Evolutionary conservation across 2,113 vertebrate species (phyloP).

Genomic region (Suncus etruscus): DNA sequence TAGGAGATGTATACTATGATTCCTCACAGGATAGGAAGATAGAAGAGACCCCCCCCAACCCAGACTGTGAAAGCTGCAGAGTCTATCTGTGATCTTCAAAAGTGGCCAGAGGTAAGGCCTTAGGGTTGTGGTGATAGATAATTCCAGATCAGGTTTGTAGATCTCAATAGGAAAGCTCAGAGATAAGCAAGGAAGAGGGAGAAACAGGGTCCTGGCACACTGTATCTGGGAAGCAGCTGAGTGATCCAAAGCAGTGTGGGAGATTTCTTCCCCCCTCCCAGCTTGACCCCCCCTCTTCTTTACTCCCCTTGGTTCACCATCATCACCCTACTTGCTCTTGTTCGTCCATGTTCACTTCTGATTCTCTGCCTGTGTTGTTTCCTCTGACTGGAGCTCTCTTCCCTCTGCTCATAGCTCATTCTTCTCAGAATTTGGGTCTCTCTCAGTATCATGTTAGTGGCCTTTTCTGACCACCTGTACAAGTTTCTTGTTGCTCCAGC

Average conservation of each 20-base stretch:
- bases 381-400: not conserved
- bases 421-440: not conserved
- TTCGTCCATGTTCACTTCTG: not conserved
- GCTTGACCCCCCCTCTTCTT: not conserved
- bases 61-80: too few species aligned
- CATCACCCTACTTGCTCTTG: not conserved
- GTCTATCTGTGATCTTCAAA: not conserved
- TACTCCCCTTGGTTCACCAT: not conserved
- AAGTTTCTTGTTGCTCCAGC: not conserved
- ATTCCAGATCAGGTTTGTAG: not conserved
- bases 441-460: not conserved
- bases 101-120: not conserved
- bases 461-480: not conserved
- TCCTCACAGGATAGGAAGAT: not conserved
- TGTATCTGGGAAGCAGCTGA: not conserved
- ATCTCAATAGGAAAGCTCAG: not conserved
- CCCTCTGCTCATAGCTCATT: not conserved
- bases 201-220: rapidly evolving
- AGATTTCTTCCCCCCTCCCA: not conserved
- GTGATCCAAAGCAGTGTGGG: not conserved
- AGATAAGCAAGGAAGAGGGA: too few species aligned
- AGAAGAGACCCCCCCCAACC: not conserved
- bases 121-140: too few species aligned
- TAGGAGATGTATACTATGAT: not conserved
- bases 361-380: not conserved